These are phyloP conservation scores for Craseonycteris thonglongyai DNA, from an alignment of 2,113 vertebrate species.

Conservation along the genomic window DNA sequence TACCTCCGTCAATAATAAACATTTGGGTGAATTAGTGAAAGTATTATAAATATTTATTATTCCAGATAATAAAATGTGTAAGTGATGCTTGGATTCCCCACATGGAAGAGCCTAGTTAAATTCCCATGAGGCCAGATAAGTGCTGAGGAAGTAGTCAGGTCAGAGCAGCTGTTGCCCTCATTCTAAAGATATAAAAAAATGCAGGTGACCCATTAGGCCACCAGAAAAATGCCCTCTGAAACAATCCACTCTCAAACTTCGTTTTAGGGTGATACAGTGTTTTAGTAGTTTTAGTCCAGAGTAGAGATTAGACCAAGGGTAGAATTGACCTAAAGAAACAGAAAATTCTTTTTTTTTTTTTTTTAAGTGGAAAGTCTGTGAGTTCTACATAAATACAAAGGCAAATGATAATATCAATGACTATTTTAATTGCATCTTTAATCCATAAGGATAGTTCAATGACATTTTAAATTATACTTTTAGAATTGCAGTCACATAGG, in stretches of 20 bases:
- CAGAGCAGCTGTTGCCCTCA: not conserved
- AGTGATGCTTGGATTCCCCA: not conserved
- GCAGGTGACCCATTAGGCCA: not conserved
- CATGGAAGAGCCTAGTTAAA: not conserved
- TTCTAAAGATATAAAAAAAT: slow-evolving; percentile 24
- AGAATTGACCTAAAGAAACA: slow-evolving; percentile 52
- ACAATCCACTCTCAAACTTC: slow-evolving; percentile 29
- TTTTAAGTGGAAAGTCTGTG: slow-evolving; percentile 35
- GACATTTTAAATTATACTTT: slow-evolving; percentile 76
- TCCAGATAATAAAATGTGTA: not conserved
- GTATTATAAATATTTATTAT: not conserved
- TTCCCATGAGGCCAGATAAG: not conserved
- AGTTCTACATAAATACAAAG: slow-evolving; percentile 69
- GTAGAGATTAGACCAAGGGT: slow-evolving; percentile 44
- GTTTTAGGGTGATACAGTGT: not conserved
- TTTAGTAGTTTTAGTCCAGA: slow-evolving; percentile 45
- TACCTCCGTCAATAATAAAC: not conserved
- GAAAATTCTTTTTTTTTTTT: slow-evolving; percentile 39
- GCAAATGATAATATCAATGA: slow-evolving; percentile 67
- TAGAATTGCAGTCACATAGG: slow-evolving; percentile 72
- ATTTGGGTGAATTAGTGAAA: not conserved
- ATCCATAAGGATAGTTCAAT: slow-evolving; percentile 74
- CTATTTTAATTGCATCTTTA: slow-evolving; percentile 76
- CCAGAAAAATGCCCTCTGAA: slow-evolving; percentile 21
- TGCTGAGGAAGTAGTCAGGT: not conserved